phyloP scores from a whole-genome alignment of 2,888 invertebrate genomes.

The Phaonia tiefii region DNA sequence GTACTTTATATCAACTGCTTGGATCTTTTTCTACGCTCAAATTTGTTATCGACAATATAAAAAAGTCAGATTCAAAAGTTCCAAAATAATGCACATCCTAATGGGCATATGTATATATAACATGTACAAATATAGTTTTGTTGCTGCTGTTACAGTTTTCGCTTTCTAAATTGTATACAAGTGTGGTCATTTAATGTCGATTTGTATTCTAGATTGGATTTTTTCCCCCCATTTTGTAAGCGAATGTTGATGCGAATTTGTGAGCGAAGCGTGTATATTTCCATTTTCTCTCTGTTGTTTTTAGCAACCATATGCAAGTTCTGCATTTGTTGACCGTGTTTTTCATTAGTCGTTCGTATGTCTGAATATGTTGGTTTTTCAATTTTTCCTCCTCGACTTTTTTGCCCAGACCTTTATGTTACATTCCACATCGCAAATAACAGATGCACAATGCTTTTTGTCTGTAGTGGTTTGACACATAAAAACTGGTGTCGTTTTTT shows the following conservation, averaged over 20 bases:
- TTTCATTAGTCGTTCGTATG: conserved; percentile 43
- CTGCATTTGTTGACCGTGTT: conserved; percentile 64
- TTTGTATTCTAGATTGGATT: conserved; percentile 77
- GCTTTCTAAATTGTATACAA: conserved; percentile 72
- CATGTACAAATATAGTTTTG: too few species aligned
- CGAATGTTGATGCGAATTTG: background rate
- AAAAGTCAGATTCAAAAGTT: too few species aligned
- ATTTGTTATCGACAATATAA: too few species aligned
- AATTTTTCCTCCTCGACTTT: conserved; percentile 33
- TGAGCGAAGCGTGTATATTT: too few species aligned
- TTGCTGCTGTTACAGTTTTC: conserved; percentile 63
- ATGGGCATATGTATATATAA: too few species aligned
- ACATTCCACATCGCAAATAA: conserved; percentile 40
- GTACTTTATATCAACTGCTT: too few species aligned
- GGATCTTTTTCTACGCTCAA: too few species aligned
- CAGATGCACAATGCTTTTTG: conserved; percentile 47
- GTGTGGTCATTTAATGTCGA: conserved; percentile 79
- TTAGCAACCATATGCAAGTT: conserved; percentile 40
- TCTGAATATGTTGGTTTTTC: conserved; percentile 31
- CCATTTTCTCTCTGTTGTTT: conserved; percentile 43
- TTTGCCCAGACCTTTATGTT: background rate
- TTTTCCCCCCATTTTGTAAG: conserved; percentile 27
- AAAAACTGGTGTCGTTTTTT: conserved; percentile 13
- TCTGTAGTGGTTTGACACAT: conserved; percentile 11
- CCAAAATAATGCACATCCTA: too few species aligned